Evolutionary conservation across 92 coral and sea anemone species (phyloP).

Genomic region (Umimayanthus kanabou): DNA sequence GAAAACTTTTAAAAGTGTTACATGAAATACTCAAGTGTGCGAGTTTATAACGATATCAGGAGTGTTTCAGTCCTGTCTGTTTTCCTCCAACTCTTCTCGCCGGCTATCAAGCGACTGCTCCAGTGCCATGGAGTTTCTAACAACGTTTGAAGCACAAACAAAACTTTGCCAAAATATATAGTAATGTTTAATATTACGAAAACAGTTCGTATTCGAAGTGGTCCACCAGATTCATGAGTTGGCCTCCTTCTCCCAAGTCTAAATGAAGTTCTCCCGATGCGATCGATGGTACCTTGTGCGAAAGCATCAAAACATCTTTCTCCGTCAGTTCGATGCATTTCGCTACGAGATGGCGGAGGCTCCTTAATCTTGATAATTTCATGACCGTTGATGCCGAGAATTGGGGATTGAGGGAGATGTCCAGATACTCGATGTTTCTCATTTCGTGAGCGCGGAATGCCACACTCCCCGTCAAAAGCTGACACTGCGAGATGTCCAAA

Average conservation of each 20-base stretch:
- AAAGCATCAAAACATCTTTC: background rate
- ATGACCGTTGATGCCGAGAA: background rate
- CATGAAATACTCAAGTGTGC: too few species aligned
- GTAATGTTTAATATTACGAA: background rate
- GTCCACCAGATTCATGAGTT: constrained; percentile 1
- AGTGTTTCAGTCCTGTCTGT: too few species aligned
- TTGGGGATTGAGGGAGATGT: background rate
- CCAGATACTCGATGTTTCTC: background rate
- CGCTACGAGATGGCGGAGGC: background rate
- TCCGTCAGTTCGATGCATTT: background rate
- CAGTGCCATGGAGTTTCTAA: too few species aligned
- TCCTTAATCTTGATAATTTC: background rate
- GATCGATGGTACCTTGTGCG: background rate
- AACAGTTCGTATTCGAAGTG: background rate
- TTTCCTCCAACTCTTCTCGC: too few species aligned
- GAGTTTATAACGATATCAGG: too few species aligned
- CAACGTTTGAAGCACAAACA: background rate
- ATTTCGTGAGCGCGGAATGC: background rate
- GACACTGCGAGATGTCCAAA: background rate
- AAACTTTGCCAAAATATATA: background rate
- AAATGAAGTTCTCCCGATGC: background rate
- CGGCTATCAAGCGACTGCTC: too few species aligned
- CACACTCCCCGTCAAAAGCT: background rate
- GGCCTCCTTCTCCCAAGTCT: background rate
- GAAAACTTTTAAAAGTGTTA: too few species aligned